Percentiles rank a stretch among this genome's conserved stretches.
These are phyloP conservation scores for Darevskia mixta DNA, from an alignment of 2,797 vertebrate species.

Conservation along the genomic window DNA sequence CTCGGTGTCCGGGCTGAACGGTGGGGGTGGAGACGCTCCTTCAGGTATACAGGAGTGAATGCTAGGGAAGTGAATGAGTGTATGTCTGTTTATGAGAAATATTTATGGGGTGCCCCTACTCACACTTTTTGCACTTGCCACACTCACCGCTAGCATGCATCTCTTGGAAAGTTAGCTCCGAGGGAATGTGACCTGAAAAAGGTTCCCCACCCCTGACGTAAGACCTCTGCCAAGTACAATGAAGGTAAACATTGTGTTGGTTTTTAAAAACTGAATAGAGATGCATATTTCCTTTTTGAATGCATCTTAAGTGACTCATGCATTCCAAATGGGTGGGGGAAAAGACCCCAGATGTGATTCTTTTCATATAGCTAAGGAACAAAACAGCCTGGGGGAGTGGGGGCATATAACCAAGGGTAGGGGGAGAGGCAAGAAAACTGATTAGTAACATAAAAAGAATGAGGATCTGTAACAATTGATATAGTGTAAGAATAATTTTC, in stretches of 20 bases:
- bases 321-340: neutral
- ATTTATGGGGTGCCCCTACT: too few species aligned
- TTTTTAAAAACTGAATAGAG: neutral
- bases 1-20: too few species aligned
- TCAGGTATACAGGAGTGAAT: too few species aligned
- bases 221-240: neutral
- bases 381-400: neutral
- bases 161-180: too few species aligned
- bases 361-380: neutral
- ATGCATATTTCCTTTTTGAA: neutral
- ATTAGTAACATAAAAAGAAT: neutral
- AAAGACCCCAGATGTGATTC: neutral
- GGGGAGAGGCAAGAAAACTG: neutral
- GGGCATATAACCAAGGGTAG: too few species aligned
- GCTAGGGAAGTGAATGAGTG: too few species aligned
- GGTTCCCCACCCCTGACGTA: neutral
- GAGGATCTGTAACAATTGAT: neutral
- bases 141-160: too few species aligned
- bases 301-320: neutral
- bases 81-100: too few species aligned
- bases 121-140: too few species aligned
- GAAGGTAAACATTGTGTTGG: neutral
- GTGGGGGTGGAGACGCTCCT: too few species aligned
- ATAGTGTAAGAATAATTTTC: neutral
- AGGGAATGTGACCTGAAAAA: too few species aligned